Conservation (phyloP, 2,888 invertebrate genomes). For the Panopea generosa region DNA sequence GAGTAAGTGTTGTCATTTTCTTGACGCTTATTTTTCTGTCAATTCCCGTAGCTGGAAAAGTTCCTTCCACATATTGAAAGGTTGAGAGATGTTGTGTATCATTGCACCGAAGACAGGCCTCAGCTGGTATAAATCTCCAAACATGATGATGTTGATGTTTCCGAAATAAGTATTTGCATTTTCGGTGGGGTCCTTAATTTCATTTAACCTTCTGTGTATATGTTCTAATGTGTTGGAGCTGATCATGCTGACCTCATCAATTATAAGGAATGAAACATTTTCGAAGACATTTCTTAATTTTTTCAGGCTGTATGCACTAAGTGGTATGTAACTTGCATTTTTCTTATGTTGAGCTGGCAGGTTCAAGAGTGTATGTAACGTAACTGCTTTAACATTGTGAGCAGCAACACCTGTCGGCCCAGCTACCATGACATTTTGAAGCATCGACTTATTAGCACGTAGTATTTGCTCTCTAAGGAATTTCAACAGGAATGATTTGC, state of each 20-base stretch:
- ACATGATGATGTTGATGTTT: not conserved
- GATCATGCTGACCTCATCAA: conserved; percentile 17
- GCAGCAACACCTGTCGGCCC: too few relatives aligned
- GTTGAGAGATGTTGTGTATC: not conserved
- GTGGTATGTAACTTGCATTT: too few relatives aligned
- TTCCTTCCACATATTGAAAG: not conserved
- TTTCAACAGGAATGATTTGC: conserved; percentile 13
- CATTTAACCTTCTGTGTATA: not conserved
- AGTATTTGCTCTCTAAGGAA: not conserved
- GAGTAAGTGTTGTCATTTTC: not conserved
- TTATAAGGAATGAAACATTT: not conserved
- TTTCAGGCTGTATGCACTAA: too few relatives aligned
- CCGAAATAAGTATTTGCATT: not conserved
- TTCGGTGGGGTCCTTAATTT: conserved; percentile 45
- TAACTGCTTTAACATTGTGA: too few relatives aligned
- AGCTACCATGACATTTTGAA: too few relatives aligned
- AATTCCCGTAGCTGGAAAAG: not conserved
- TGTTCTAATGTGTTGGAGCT: not conserved
- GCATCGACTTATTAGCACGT: too few relatives aligned
- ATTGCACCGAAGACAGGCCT: not conserved
- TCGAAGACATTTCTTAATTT: too few relatives aligned
- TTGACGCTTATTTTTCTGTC: not conserved
- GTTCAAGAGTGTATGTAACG: too few relatives aligned
- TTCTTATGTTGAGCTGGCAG: too few relatives aligned
- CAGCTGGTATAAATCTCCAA: not conserved